Base-by-base conservation (phyloP, 2,797 vertebrate species). In the Sitta carolinensis region DNA sequence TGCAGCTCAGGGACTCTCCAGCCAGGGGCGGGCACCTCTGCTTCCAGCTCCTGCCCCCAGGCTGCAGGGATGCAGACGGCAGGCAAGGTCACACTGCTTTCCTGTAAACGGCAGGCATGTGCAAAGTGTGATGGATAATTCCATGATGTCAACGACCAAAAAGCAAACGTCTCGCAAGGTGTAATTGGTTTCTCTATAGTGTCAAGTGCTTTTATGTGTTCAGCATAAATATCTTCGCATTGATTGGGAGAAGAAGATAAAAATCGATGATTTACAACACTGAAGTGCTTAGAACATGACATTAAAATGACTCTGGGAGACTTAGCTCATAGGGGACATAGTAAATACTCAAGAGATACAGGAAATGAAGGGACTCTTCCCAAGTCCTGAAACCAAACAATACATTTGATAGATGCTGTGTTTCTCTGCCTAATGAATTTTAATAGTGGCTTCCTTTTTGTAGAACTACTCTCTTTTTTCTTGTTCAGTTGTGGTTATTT, bases 191-290 rank as follows among this genome's bases (percentile, higher is more conserved):
- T 97, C 96, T 93, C 92, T 96, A 61, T 76, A 92, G 91, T 90
- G 90, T 95, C 97, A 92, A 97, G 96, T 95, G 97, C 94, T 97
- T 97, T 97, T 96, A 96, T 95, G 97, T 94, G 84, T 95, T 94
- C 96, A 92, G 73, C 96, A 94, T 97, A 97, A 97, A 96, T 97
- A 97, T 97, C 93, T 97, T 97, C 92, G 94, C 78, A 91, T 93
- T 97, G 97, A 97, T 87, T 97, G 91, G 93, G 63, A 91, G 91
- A 75, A 95, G 79, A 86, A 96, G 89, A 95, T 97, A 96, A 97
- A 98, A 97, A 97, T 97, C 95, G 17, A 96, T 98, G 92, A 86
- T 89, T 88, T 91, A 88, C 91, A 93, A 55, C 91, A 82, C 93
- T 45, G 70, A 81, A 91, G 55, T 89, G 93, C 93, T 97, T 95